Percentiles rank a stretch among this genome's conserved stretches.
phyloP scores from a whole-genome alignment of 2,113 vertebrate genomes.

The Centropus unirufus region DNA sequence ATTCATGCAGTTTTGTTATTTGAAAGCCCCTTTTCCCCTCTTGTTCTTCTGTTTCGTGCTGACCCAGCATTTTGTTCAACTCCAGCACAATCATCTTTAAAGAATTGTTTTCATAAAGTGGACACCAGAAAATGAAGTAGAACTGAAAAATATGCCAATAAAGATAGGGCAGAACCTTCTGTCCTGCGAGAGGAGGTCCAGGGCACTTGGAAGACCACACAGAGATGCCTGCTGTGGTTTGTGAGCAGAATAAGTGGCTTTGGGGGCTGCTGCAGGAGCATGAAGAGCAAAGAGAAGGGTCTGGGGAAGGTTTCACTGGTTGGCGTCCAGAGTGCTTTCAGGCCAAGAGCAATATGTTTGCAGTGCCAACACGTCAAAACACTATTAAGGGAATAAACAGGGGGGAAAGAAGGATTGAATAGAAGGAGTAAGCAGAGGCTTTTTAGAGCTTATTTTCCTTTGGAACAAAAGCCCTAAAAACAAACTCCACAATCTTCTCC shows the following conservation, averaged over 20 bases:
- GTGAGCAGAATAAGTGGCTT: neutral
- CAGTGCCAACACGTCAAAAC: slow-evolving; percentile 9
- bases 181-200: neutral
- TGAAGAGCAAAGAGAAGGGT: neutral
- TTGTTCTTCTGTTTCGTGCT: neutral
- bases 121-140: slow-evolving; percentile 21
- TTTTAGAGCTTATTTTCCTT: slow-evolving; percentile 18
- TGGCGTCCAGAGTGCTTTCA: slow-evolving; percentile 17
- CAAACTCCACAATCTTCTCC: slow-evolving; percentile 1
- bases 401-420: neutral
- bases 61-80: neutral
- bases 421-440: neutral
- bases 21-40: neutral
- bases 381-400: neutral
- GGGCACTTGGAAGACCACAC: neutral
- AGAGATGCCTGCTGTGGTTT: neutral
- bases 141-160: slow-evolving; percentile 61
- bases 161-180: slow-evolving; percentile 29
- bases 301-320: neutral
- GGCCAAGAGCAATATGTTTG: neutral
- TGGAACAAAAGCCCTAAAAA: slow-evolving; percentile 34
- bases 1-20: neutral
- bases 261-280: neutral
- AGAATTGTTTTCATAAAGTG: slow-evolving; percentile 68
- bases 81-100: slow-evolving; percentile 3